phyloP scores from a whole-genome alignment of 1,140 invertebrate genomes.

The Batillaria attramentaria region DNA sequence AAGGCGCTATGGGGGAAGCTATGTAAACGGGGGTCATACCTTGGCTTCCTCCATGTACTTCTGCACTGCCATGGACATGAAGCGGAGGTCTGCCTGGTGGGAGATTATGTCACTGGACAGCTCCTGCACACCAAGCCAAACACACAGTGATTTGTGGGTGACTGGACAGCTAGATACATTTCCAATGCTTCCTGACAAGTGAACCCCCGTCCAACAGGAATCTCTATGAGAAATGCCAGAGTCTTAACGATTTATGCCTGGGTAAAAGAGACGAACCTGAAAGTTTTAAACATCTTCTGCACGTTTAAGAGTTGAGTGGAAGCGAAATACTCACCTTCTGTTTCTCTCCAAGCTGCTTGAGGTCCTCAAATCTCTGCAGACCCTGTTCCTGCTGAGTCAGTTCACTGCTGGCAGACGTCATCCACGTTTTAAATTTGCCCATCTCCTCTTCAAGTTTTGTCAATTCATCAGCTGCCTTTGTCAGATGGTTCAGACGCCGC shows the following conservation, averaged over 20 bases:
- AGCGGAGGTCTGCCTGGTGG: slow-evolving; percentile 93
- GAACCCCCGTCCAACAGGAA: no score
- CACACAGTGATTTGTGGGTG: no score
- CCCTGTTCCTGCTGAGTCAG: slow-evolving; percentile 75
- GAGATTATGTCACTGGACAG: slow-evolving; percentile 95
- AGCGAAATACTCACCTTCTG: slow-evolving; percentile 60
- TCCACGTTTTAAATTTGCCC: slow-evolving; percentile 84
- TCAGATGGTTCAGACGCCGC: slow-evolving; percentile 75
- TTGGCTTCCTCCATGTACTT: slow-evolving; percentile 96
- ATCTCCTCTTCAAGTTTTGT: slow-evolving; percentile 86
- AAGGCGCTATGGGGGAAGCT: not conserved
- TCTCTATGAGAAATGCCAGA: no score
- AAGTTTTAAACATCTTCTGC: no score
- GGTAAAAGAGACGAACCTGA: no score
- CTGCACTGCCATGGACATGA: slow-evolving; percentile 94
- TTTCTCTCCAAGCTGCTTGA: slow-evolving; percentile 79
- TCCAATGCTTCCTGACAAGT: no score
- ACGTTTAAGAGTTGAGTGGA: no score
- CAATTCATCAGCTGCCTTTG: slow-evolving; percentile 88
- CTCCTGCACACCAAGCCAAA: slow-evolving; percentile 71
- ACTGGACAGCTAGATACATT: no score
- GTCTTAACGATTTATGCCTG: no score
- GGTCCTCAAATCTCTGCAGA: slow-evolving; percentile 55
- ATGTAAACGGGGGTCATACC: slow-evolving; percentile 68
- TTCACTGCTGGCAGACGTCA: slow-evolving; percentile 83